Evolutionary conservation across 2,797 vertebrate genomes (phyloP).

Genomic region (Anomalospiza imberbis): DNA sequence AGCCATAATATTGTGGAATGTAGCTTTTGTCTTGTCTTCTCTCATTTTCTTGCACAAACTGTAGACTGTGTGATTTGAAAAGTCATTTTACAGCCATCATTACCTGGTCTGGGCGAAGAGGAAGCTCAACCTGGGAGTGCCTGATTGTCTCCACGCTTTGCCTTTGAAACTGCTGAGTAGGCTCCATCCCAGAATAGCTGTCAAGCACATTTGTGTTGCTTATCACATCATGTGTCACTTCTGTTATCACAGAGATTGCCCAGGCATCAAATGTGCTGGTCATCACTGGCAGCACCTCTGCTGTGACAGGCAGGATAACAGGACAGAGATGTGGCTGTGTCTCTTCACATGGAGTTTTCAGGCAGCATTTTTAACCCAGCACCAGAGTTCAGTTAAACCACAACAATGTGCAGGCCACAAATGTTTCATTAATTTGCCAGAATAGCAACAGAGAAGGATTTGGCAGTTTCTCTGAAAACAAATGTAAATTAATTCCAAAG

Average conservation of each 20-base stretch:
- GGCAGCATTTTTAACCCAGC: not conserved
- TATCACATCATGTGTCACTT: conserved; percentile 40
- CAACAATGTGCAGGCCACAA: not conserved
- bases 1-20: not conserved
- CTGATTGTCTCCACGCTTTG: not conserved
- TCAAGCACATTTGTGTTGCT: not conserved
- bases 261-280: not conserved
- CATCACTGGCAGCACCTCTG: not conserved
- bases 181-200: conserved; percentile 14
- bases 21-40: not conserved
- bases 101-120: not conserved
- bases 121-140: not conserved
- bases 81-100: not conserved
- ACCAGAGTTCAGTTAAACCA: not conserved
- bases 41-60: conserved; percentile 15
- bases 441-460: not conserved
- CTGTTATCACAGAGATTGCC: not conserved
- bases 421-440: not conserved
- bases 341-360: not conserved
- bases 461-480: conserved; percentile 16
- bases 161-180: conserved; percentile 13
- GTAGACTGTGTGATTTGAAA: not conserved
- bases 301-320: not conserved
- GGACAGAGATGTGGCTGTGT: not conserved
- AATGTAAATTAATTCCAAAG: not conserved